Evolutionary conservation across 1,140 invertebrate genomes (phyloP), one percentile per base, ranked within the genome.

Genomic region (Meteorus sp.): DNA sequence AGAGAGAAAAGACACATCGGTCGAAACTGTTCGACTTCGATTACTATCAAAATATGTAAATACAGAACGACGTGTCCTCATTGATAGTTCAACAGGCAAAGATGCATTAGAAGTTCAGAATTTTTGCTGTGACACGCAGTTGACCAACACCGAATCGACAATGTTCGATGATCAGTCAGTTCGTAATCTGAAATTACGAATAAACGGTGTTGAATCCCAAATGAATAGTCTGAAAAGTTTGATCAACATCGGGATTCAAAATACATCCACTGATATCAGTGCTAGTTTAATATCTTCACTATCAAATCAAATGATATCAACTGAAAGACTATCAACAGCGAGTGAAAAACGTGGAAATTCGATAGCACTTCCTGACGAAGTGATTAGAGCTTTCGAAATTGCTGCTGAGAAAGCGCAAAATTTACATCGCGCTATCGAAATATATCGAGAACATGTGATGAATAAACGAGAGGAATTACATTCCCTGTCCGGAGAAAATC

Each of bases 371-470:
- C 45, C 60, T 0, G 61, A 23, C 1, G 63, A 60, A 37, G 41
- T 64, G 0, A 37, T 70, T 0, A 47, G 35, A 6, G 56, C 64
- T 8, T 43, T 72, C 5, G 62, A 64, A 25, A 47, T 66, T 1
- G 64, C 62, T 0, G 48, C 44, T 2, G 33, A 67, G 8, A 50
- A 54, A 20, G 63, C 59, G 0, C 35, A 47, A 3, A 70, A 71
- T 51, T 17, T 72, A n/a, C 61, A 59, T 35, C 35, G 54, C 20
- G 63, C 64, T 0, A 15, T 71, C 1, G 50, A 56, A 23, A 63
- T 66, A 0, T 63, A 64, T 15, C 44, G 51, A 4, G 27, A 56
- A 15, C 63, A 44, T 5, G 17, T 20, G 23, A 35, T 63, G 15
- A 45, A 60, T 22, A 31, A 53, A 47, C 31, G 52, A 44, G 47